Evolutionary conservation across 2,113 vertebrate genomes (phyloP), one percentile per base, ranked within the genome.

Genomic region (Ornithorhynchus anatinus): DNA sequence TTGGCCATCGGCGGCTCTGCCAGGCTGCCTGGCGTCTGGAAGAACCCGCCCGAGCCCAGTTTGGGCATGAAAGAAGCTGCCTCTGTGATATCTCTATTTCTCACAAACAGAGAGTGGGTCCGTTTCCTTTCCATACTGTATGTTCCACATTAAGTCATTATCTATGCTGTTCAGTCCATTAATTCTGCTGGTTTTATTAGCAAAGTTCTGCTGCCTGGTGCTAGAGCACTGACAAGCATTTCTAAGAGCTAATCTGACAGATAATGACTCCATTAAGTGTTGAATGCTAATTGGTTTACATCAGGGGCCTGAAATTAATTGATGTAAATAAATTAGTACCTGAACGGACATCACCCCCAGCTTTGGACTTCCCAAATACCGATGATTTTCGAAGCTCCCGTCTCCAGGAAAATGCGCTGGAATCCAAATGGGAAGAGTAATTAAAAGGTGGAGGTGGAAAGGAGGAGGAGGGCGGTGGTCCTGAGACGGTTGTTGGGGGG

Each of bases 291-390:
- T 97, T 98, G 95, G 92, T 94, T 94, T 96, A 96, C 94, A 96
- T 96, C 93, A 91, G 95, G 95, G 95, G 94, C 92, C 93, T 87
- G 90, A 95, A 91, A 94, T 95, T 97, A 97, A 97, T 96, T 95
- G 95, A 95, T 95, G 95, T 96, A 96, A 97, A 98, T 97, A 96
- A 94, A 96, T 97, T 96, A 95, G 91, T 94, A 96, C 96, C 96
- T 98, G 96, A 96, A 91, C 91, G 85, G 85, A 90, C 89, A 80
- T 91, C 87, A 93, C 91, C 91, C n/a, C 90, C 62, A 80, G 91
- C 87, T 90, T 90, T 85, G 81, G 72, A 82, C 88, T 91, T 90
- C 88, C 79, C 87, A 89, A 91, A 91, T 90, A 92, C 75, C 79
- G 88, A 67, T 77, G 74, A 79, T 84, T 92, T 88, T 90, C 88